phyloP scores from a whole-genome alignment of 2,113 vertebrate species.

The Eudyptes chrysolophus region DNA sequence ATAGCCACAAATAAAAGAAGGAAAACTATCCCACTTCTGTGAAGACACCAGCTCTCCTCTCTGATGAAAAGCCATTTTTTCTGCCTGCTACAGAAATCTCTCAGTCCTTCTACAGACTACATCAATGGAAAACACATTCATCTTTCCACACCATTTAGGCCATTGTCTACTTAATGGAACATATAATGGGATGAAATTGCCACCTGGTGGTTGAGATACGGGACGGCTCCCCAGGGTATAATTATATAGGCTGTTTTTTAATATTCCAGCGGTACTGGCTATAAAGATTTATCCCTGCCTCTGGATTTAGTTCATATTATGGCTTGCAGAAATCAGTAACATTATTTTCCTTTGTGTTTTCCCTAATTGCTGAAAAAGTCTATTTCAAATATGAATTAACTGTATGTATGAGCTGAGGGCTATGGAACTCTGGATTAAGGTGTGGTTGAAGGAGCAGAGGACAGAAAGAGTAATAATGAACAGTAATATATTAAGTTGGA shows the following conservation, averaged over 20 bases:
- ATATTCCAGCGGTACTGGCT: constrained; percentile 51
- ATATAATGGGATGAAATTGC: constrained; percentile 80
- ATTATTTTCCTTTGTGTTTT: constrained; percentile 40
- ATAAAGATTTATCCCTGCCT: constrained; percentile 21
- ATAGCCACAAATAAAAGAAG: not conserved
- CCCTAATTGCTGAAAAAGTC: not conserved
- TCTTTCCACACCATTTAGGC: constrained; percentile 67
- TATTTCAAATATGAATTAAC: constrained; percentile 20
- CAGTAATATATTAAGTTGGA: not conserved
- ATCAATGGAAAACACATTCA: constrained; percentile 34
- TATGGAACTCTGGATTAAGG: not conserved
- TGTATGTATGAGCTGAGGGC: not conserved
- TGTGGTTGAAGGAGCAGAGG: not conserved
- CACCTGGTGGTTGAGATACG: constrained; percentile 72
- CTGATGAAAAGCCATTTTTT: not conserved
- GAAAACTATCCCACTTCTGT: not conserved
- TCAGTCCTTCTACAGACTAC: not conserved
- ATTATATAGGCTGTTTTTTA: constrained; percentile 67
- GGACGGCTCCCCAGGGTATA: constrained; percentile 61
- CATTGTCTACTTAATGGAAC: constrained; percentile 81
- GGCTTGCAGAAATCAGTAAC: constrained; percentile 41
- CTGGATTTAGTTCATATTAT: constrained; percentile 56
- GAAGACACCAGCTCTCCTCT: not conserved
- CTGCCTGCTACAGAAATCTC: not conserved
- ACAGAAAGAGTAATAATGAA: not conserved